phyloP scores from a whole-genome alignment of 2,113 vertebrate genomes.

The Strix uralensis region DNA sequence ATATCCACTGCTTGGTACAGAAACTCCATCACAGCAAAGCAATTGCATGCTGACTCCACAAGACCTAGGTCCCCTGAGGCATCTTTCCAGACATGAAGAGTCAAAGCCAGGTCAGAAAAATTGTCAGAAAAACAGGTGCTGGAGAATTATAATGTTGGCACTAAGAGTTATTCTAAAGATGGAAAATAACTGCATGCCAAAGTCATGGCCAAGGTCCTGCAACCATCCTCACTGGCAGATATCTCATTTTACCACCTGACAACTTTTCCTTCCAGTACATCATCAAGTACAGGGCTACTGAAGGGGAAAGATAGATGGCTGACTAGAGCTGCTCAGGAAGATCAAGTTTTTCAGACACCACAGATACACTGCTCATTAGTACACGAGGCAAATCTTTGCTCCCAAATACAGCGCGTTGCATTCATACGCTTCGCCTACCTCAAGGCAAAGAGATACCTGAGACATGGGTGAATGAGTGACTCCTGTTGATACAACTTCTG shows the following conservation, averaged over 20 bases:
- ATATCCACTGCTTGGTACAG: not conserved
- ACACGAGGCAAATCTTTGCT: not conserved
- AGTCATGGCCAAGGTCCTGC: not conserved
- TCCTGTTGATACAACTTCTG: conserved; percentile 74
- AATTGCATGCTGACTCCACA: not conserved
- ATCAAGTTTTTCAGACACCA: not conserved
- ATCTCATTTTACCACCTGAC: not conserved
- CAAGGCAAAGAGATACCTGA: conserved; percentile 70
- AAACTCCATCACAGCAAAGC: not conserved
- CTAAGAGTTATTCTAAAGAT: not conserved
- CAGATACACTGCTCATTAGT: not conserved
- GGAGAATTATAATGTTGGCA: not conserved
- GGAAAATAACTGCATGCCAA: not conserved
- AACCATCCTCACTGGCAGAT: not conserved
- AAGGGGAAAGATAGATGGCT: not conserved
- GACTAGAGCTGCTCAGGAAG: not conserved
- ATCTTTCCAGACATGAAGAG: not conserved
- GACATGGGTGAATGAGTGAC: conserved; percentile 77
- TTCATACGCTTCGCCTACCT: not conserved
- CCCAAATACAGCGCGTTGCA: not conserved
- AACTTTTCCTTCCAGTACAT: not conserved
- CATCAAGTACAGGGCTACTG: not conserved
- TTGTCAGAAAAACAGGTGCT: not conserved
- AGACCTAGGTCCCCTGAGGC: not conserved
- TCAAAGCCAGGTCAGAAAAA: not conserved